Conservation (phyloP, 2,113 vertebrate species). For the Ictidomys tridecemlineatus region DNA sequence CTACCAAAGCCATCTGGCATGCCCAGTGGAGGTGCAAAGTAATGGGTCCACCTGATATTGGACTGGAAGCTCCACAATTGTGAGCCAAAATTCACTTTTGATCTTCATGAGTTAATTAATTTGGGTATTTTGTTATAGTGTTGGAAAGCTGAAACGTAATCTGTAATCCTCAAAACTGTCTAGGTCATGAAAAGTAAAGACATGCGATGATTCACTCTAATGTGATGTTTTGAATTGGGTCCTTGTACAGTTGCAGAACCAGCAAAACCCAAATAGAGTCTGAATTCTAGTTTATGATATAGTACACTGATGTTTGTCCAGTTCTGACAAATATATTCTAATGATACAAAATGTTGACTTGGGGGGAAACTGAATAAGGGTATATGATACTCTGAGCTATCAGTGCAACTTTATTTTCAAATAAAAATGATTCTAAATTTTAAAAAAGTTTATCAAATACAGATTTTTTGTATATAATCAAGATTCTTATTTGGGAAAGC, state of each 20-base stretch:
- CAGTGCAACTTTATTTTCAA: background rate
- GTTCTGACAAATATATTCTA: background rate
- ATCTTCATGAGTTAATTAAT: background rate
- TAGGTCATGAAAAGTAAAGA: background rate
- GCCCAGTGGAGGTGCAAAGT: background rate
- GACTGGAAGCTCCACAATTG: background rate
- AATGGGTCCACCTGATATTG: too few species aligned
- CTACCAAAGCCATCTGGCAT: background rate
- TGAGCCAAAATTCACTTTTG: background rate
- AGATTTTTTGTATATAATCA: background rate
- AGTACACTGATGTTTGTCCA: background rate
- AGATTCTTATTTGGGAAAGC: background rate
- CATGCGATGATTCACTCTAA: background rate
- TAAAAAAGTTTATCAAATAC: background rate
- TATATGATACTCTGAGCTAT: background rate
- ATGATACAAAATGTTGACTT: background rate
- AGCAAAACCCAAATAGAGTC: background rate
- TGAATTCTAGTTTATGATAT: background rate
- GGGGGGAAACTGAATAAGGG: background rate
- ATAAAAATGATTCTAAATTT: background rate
- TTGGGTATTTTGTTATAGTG: background rate
- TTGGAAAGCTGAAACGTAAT: background rate
- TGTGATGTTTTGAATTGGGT: background rate
- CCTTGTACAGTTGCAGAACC: background rate
- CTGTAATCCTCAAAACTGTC: background rate